Conservation (phyloP, 2,113 vertebrate genomes). For the Pipa parva region DNA sequence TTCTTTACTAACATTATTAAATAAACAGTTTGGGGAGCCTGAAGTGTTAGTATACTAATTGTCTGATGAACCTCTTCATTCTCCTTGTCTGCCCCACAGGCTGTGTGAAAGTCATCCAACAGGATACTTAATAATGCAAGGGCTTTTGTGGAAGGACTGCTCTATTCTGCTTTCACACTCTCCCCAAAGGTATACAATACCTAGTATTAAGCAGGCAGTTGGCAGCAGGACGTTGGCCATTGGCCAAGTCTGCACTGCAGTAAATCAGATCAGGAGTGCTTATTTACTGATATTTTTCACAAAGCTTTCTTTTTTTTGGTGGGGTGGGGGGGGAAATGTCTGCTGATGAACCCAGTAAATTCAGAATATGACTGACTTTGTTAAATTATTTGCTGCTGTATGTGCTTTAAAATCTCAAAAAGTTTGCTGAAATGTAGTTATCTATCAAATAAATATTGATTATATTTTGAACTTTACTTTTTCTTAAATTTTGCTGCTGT, state of each 20-base stretch:
- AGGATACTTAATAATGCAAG: conserved; percentile 45
- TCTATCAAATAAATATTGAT: too few species aligned
- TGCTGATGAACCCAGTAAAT: conserved; percentile 36
- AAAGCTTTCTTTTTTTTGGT: conserved; percentile 25
- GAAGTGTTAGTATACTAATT: conserved; percentile 30
- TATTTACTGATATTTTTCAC: conserved; percentile 34
- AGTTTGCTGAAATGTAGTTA: too few species aligned
- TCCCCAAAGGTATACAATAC: conserved; percentile 45
- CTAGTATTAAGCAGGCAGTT: conserved; percentile 38
- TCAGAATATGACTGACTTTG: too few species aligned
- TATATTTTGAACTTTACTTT: too few species aligned
- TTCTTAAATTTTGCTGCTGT: too few species aligned
- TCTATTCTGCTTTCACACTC: conserved; percentile 21
- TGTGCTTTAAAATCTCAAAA: too few species aligned
- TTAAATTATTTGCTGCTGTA: too few species aligned
- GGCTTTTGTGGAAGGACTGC: conserved; percentile 33
- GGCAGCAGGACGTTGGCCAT: conserved; percentile 42
- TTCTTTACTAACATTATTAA: too few species aligned
- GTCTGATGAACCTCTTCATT: conserved; percentile 18
- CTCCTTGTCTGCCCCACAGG: conserved; percentile 18
- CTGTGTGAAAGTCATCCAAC: conserved; percentile 42
- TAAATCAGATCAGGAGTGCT: conserved; percentile 48
- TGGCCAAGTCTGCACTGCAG: conserved; percentile 57
- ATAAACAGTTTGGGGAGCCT: conserved; percentile 1
- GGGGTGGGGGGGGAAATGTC: not conserved